A percentile compares a stretch with the other conserved stretches of the same genome.
Evolutionary conservation across 2,797 vertebrate genomes (phyloP).

Genomic region (Falco berigora): DNA sequence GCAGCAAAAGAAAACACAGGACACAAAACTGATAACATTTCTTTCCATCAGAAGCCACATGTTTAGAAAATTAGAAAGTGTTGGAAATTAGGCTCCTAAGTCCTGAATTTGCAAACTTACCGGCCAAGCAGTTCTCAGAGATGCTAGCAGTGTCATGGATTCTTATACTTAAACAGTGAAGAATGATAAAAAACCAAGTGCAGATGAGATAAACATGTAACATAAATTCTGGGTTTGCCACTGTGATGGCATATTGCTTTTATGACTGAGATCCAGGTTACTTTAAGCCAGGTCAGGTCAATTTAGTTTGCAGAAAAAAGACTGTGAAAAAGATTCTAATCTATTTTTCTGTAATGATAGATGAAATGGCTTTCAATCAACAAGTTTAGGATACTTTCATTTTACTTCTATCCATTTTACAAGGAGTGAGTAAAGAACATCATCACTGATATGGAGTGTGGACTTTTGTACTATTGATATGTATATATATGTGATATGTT

Average conservation of each 20-base stretch:
- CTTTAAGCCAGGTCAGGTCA: neutral
- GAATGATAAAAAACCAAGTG: neutral
- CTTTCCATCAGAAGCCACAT: neutral
- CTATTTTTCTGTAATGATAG: neutral
- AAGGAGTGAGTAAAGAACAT: neutral
- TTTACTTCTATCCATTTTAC: constrained; percentile 7
- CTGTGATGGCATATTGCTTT: neutral
- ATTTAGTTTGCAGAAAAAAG: neutral
- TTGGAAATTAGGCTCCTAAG: neutral
- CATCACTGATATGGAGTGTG: neutral
- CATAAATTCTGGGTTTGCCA: neutral
- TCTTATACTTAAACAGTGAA: neutral
- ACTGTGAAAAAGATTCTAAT: neutral
- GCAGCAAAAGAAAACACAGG: neutral
- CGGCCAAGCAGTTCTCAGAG: neutral
- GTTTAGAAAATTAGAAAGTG: neutral
- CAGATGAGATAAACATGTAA: neutral
- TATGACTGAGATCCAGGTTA: neutral
- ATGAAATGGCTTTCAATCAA: neutral
- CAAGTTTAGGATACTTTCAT: neutral
- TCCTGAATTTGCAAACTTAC: neutral
- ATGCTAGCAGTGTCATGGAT: neutral
- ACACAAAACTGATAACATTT: neutral
- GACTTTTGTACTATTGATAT: no score
- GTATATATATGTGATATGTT: no score